Conservation (phyloP, 2,888 invertebrate species). For the Pilophorus perplexus region DNA sequence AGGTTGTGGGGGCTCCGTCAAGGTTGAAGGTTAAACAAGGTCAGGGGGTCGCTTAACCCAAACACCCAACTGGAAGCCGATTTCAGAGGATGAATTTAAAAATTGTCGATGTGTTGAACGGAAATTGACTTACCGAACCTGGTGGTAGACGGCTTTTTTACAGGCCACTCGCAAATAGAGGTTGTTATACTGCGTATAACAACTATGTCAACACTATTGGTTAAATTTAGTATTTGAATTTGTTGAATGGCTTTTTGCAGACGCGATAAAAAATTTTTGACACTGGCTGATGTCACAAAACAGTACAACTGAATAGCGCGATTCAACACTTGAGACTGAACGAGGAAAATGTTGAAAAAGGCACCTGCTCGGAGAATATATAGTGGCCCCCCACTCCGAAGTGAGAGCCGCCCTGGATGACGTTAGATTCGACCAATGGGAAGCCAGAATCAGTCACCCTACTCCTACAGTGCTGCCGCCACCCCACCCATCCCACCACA, state of each 20-base stretch:
- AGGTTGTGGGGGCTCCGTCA: conserved; percentile 15
- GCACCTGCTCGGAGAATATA: conserved; percentile 1
- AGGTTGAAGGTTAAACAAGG: conserved; percentile 30
- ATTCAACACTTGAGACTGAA: too few species aligned
- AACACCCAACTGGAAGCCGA: neutral
- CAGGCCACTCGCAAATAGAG: neutral
- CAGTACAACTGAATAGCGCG: too few species aligned
- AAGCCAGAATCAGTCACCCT: neutral
- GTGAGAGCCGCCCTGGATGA: neutral
- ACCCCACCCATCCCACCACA: neutral
- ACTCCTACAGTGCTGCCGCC: neutral
- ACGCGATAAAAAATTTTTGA: neutral
- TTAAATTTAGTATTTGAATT: too few species aligned
- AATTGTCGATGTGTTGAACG: neutral
- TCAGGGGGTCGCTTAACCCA: conserved; percentile 13
- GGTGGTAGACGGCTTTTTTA: conserved; percentile 9
- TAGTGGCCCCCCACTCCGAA: conserved; percentile 1
- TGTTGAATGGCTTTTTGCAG: too few species aligned
- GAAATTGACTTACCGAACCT: conserved; percentile 10
- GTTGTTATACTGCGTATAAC: conserved; percentile 15
- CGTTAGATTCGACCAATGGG: conserved; percentile 31
- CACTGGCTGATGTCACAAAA: too few species aligned
- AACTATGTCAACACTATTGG: neutral
- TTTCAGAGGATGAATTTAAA: neutral
- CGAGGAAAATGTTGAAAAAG: neutral